Percentiles rank a stretch among this genome's conserved stretches.
Conservation (phyloP, 2,888 invertebrate genomes). For the Pseudococcus longispinus region DNA sequence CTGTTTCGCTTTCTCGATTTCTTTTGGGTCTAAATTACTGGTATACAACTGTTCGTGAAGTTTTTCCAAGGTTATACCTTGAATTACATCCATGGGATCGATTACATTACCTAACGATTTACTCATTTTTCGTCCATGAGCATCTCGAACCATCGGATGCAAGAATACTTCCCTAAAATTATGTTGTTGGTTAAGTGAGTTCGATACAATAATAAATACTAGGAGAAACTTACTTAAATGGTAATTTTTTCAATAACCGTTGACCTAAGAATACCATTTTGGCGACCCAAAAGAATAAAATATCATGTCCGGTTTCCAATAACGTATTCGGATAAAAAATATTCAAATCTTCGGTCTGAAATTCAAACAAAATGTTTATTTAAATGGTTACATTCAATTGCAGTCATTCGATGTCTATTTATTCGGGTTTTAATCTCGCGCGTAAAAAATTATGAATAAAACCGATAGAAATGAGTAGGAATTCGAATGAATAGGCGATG, state of each 20-base stretch:
- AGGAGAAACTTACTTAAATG: constrained; percentile 74
- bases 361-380: constrained; percentile 56
- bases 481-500: not conserved
- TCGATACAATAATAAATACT: not conserved
- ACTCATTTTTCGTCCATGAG: constrained; percentile 98
- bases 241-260: constrained; percentile 85
- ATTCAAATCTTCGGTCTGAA: constrained; percentile 71
- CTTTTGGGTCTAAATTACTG: constrained; percentile 86
- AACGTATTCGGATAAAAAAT: constrained; percentile 91
- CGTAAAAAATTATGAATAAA: no score
- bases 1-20: constrained; percentile 76
- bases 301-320: constrained; percentile 96
- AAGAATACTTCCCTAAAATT: constrained; percentile 80
- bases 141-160: constrained; percentile 97
- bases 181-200: not conserved
- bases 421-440: no score
- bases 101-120: constrained; percentile 98
- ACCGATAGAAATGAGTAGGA: no score
- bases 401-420: no score
- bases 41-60: constrained; percentile 76
- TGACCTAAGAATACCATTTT: constrained; percentile 98
- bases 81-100: constrained; percentile 94
- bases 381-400: not conserved
- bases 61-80: constrained; percentile 81
- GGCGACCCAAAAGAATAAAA: constrained; percentile 99